Conservation (phyloP, 2,113 vertebrate genomes). For the Otus sunia region DNA sequence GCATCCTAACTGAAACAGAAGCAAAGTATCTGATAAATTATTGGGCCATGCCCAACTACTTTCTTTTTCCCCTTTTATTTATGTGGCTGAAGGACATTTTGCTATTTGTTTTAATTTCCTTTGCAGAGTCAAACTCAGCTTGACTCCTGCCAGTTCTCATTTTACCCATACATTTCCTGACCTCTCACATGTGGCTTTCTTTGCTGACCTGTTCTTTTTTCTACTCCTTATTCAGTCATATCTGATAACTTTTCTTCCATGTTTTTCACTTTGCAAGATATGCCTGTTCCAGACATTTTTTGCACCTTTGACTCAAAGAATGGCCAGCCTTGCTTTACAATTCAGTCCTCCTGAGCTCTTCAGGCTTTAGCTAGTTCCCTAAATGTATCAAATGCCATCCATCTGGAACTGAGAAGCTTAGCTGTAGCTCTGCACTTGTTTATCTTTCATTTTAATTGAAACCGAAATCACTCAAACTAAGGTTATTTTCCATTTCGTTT, state of each 20-base stretch:
- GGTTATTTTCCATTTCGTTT: neutral
- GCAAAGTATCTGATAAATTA: neutral
- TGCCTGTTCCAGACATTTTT: neutral
- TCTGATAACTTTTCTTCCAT: neutral
- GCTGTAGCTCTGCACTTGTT: neutral
- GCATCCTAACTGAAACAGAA: neutral
- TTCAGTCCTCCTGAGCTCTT: neutral
- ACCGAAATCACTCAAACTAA: neutral
- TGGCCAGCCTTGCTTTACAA: neutral
- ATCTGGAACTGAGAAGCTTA: neutral
- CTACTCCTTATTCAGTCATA: neutral
- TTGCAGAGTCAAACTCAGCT: neutral
- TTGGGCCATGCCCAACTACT: neutral
- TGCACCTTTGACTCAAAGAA: neutral
- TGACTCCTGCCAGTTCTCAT: neutral
- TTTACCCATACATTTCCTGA: neutral
- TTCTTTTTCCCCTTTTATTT: neutral
- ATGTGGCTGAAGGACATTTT: neutral
- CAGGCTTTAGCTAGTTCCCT: neutral
- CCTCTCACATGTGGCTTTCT: neutral
- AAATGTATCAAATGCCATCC: neutral
- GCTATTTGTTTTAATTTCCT: neutral
- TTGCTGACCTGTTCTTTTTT: neutral
- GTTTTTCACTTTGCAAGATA: neutral
- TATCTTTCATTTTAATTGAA: conserved; percentile 21